Evolutionary conservation across 2,888 invertebrate genomes (phyloP).

Genomic region (Sclerodermus sp.): DNA sequence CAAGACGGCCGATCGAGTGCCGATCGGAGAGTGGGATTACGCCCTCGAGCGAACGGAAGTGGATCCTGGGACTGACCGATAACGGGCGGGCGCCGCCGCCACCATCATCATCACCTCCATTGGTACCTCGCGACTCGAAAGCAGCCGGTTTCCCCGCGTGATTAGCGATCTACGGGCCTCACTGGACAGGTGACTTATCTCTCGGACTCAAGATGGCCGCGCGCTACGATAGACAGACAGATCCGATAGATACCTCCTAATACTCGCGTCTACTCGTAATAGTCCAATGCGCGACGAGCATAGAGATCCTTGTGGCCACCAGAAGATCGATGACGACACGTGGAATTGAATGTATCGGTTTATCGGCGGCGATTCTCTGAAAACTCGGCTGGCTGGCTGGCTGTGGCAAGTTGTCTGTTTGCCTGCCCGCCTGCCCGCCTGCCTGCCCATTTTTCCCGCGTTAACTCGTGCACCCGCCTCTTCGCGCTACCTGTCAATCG

Average conservation of each 20-base stretch:
- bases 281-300: neutral
- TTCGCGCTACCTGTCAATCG: too few species aligned
- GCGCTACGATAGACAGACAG: neutral
- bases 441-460: too few species aligned
- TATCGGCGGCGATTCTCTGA: neutral
- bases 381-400: neutral
- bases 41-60: constrained; percentile 36
- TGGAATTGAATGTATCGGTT: neutral
- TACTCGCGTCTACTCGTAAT: too few species aligned
- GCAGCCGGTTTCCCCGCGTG: constrained; percentile 51
- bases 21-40: constrained; percentile 35
- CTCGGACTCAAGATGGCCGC: constrained; percentile 42
- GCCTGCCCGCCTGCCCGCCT: too few species aligned
- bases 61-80: too few species aligned
- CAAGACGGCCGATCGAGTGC: constrained; percentile 29
- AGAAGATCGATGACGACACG: neutral
- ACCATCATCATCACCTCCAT: too few species aligned
- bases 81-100: too few species aligned
- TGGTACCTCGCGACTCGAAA: constrained; percentile 11
- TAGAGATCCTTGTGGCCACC: neutral
- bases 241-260: too few species aligned
- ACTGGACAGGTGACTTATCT: constrained; percentile 52
- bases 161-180: constrained; percentile 38
- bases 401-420: too few species aligned
- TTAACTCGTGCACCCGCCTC: too few species aligned